Percentiles rank a stretch among this genome's conserved stretches.
These are phyloP conservation scores for silkworm (Bombyx mori) DNA, from an alignment of 1,140 invertebrate species.

Conservation along the genomic window DNA sequence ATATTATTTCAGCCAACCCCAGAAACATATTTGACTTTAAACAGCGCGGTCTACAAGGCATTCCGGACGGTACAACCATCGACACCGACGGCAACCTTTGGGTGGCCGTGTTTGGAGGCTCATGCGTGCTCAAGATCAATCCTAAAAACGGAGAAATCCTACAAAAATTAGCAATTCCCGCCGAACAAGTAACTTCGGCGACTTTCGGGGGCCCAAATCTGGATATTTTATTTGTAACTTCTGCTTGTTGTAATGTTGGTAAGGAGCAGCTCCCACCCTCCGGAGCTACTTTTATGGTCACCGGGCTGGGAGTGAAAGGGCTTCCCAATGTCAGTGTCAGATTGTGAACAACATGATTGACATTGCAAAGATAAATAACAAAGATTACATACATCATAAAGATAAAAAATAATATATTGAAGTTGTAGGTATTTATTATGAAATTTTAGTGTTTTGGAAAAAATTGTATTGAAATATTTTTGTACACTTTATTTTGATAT, in stretches of 20 bases:
- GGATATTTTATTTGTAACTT: constrained; percentile 84
- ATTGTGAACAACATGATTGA: constrained; percentile 2
- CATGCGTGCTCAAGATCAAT: constrained; percentile 49
- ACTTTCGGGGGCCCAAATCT: constrained; percentile 85
- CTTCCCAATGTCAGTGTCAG: constrained; percentile 16
- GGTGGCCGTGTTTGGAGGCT: constrained; percentile 76
- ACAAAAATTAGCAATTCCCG: constrained; percentile 75
- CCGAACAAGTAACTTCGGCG: constrained; percentile 81
- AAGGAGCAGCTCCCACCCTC: constrained; percentile 9
- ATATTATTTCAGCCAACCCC: constrained; percentile 64
- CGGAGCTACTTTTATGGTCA: constrained; percentile 16
- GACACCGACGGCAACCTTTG: constrained; percentile 81
- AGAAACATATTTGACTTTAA: constrained; percentile 72
- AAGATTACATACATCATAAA: background rate
- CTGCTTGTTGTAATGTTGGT: background rate
- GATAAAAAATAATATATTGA: too few species aligned
- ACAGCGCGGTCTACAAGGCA: constrained; percentile 59
- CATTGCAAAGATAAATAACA: background rate
- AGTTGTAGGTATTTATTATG: too few species aligned
- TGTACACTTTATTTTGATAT: too few species aligned
- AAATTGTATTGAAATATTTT: too few species aligned
- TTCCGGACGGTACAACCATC: constrained; percentile 82
- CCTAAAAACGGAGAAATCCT: constrained; percentile 62
- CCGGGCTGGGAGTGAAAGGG: constrained; percentile 15
- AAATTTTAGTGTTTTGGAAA: too few species aligned